Percentiles rank a stretch among this genome's conserved stretches.
Conservation (phyloP, 2,797 vertebrate genomes). For the Miichthys miiuy region DNA sequence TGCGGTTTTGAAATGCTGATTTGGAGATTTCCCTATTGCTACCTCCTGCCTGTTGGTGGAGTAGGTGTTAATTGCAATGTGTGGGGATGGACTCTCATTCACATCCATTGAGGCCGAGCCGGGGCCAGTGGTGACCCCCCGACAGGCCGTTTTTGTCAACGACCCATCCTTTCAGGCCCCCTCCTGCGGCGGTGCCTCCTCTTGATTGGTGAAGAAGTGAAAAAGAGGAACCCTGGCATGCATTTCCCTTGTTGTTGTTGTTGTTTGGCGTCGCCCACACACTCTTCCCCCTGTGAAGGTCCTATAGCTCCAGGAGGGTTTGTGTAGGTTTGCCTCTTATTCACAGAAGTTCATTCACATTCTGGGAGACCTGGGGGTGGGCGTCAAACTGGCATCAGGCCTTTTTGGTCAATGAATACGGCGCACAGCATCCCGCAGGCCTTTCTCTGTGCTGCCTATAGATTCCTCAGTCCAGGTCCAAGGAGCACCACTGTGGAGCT, state of each 20-base stretch:
- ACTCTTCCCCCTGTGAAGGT: slow-evolving; percentile 72
- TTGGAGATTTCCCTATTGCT: slow-evolving; percentile 69
- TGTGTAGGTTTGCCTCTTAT: slow-evolving; percentile 86
- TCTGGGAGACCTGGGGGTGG: slow-evolving; percentile 85
- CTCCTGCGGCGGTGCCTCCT: slow-evolving; percentile 64
- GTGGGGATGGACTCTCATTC: slow-evolving; percentile 73
- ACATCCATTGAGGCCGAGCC: slow-evolving; percentile 72
- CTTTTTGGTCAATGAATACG: slow-evolving; percentile 77
- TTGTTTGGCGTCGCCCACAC: slow-evolving; percentile 78
- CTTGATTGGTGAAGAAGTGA: slow-evolving; percentile 66
- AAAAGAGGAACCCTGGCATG: slow-evolving; percentile 71
- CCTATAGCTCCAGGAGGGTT: slow-evolving; percentile 77
- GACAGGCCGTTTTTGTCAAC: slow-evolving; percentile 72
- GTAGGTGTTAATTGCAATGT: slow-evolving; percentile 85
- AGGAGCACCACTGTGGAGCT: slow-evolving; percentile 57
- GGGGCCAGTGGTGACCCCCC: slow-evolving; percentile 61
- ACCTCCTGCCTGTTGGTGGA: slow-evolving; percentile 70
- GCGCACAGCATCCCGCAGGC: slow-evolving; percentile 74
- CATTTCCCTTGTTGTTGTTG: slow-evolving; percentile 78
- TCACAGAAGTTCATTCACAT: slow-evolving; percentile 86
- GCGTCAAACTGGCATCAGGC: slow-evolving; percentile 80
- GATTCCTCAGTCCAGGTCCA: slow-evolving; percentile 60
- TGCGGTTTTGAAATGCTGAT: slow-evolving; percentile 83
- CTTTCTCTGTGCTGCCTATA: slow-evolving; percentile 74
- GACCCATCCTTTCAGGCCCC: slow-evolving; percentile 77